Base-by-base conservation (phyloP, 1,140 invertebrate genomes). In the Plectrocnemia conspersa region DNA sequence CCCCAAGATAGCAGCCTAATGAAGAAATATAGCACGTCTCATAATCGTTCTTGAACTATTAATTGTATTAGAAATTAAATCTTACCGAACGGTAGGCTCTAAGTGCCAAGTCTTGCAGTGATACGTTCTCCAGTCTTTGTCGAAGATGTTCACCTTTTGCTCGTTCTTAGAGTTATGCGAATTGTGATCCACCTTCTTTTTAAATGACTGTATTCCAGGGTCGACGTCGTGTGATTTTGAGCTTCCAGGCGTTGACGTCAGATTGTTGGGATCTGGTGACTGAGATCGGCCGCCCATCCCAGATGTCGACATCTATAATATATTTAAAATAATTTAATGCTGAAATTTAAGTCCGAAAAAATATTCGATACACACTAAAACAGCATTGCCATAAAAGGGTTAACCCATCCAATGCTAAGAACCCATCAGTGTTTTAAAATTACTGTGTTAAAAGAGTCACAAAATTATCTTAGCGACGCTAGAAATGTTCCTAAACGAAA, bases 101-200 rank as follows among this genome's bases (percentile, higher is more conserved):
- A 98, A 78, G 67, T 96, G 92, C 97, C 96, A 98, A 0, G 92
- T 94, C 74, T 93, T 90, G 71, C 95, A 98, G 63, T 88, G 83
- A 73, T 93, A 98, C 64, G 88, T 86, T 55, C 95, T 76, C 85
- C 88, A 94, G 73, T 98, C 93, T 70, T 89, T 61, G 15, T 61
- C 59, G 35, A 45, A 61, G 16, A 42, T 25, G 35, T 54, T 61
- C 13, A 61, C 46, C 40, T 46, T 57, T 21, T 11, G 56, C 4
- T 16, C 42, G 50, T 54, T n/a, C n/a, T 61, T 61, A 18, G 49
- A 16, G 22, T 50, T 53, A 6, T 52, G 46, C 15, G 35, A 32
- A 15, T 35, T 25, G 15, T 10, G 7, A 2, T 61, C 59, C n/a
- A 46, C 5, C 3, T 49, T 29, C 35, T 54, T 61, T 13, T 42